Conservation (phyloP, 1,140 invertebrate genomes). For the Branchinecta lindahli region DNA sequence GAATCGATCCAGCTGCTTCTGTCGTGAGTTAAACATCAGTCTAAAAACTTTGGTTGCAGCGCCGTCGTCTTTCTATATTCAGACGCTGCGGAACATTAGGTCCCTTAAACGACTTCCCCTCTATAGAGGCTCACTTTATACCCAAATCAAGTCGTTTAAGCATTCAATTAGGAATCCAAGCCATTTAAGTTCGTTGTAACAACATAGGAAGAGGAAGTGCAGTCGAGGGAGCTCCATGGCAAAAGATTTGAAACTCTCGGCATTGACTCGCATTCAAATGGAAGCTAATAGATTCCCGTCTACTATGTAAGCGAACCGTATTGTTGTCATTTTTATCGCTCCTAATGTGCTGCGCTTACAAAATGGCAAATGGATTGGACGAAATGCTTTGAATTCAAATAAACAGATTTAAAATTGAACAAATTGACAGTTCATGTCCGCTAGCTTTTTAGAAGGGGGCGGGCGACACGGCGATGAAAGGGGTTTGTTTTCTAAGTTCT, state of each 20-base stretch:
- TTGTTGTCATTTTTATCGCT: background rate
- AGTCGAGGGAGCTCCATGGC: background rate
- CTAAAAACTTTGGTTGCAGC: too few relatives aligned
- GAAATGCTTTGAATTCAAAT: constrained; percentile 9
- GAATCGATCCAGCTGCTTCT: too few relatives aligned
- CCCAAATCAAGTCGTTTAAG: background rate
- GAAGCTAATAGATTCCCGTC: background rate
- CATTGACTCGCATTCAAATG: background rate
- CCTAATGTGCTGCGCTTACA: background rate
- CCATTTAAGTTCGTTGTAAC: background rate
- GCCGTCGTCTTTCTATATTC: too few relatives aligned
- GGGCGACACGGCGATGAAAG: background rate
- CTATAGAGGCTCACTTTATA: too few relatives aligned
- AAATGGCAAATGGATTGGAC: constrained; percentile 8
- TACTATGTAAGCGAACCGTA: background rate
- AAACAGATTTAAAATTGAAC: background rate
- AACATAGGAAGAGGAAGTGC: background rate
- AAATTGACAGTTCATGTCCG: constrained; percentile 8
- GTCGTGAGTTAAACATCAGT: too few relatives aligned
- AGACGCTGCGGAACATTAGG: too few relatives aligned
- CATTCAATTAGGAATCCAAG: constrained; percentile 3
- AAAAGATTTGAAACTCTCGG: background rate
- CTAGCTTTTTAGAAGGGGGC: background rate
- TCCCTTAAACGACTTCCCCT: too few relatives aligned
- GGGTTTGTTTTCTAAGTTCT: background rate